Evolutionary conservation across 2,888 invertebrate species (phyloP), one percentile per base, ranked within the genome.

Genomic region (Erebia aethiops): DNA sequence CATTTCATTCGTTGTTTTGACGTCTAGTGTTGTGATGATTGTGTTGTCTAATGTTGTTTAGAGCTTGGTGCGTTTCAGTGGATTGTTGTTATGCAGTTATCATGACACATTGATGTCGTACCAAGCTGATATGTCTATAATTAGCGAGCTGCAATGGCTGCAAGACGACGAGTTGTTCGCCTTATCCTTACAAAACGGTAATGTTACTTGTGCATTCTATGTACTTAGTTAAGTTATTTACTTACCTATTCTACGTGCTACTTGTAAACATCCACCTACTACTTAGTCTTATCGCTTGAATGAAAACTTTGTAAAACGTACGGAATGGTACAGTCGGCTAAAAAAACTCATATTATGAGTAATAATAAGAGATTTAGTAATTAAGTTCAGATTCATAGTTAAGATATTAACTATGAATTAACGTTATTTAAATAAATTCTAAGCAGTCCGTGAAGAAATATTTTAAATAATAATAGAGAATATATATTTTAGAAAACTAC

Each of bases 181-280:
- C 78, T 87, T 92, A 85, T 87, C 92, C 78, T 87, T 91, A 87
- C 92, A 93, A 91, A 92, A 92, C 88, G 92, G 92, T 93, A 87
- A 77, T 69, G 69, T 74, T 64, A 21, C 46, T 26, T 26, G 49
- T 67, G 57, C 46, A 56, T 41, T 18, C 18, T 65, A 65, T 56
- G 26, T 56, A n/a, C 21, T 56, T 56, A 41, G 11, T 56, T 65
- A 14, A 21, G 13, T 35, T 8, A 60, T 14, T 26, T 41, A 60
- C 16, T 41, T 60, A 41, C n/a, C 41, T 60, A 41, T 60, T 60
- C n/a, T 41, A 1, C 26, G 43, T 16, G 41, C 60, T n/a, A 60
- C n/a, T 60, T 26, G 26, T 14, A 14, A 9, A n/a, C 26, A 54
- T 16, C 11, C 11, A 57, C 14, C 11, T 21, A 57, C 56, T 57